Evolutionary conservation across 1,140 invertebrate genomes (phyloP), one percentile per base, ranked within the genome.

Genomic region (Panonychus citri): DNA sequence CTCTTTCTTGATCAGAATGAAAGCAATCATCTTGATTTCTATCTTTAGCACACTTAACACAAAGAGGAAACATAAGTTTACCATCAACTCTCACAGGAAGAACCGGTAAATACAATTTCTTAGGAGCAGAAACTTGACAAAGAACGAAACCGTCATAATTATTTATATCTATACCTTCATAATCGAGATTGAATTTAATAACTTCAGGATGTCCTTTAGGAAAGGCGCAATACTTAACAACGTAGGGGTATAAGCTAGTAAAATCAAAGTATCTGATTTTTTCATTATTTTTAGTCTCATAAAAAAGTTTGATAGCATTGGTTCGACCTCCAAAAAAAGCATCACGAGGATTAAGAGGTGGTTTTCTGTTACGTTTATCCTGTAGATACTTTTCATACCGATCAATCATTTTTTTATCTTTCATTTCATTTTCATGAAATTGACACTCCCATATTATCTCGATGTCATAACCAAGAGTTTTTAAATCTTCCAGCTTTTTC

Each of bases 311-410:
- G 19, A 61, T 63, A 37, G 63, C 65, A 57, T 66, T 65, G 15
- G 64, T 68, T 19, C 66, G 39, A 13, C 68, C 67, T 13, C 68
- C 67, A 54, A 64, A 68, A 52, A 70, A 68, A 42, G 61, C 61
- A 39, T 67, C 64, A 39, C 65, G 34, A 1, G 13, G 8, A 10
- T 53, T 10, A 25, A 26, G 30, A n/a, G 24, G 30, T n/a, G n/a
- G n/a, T n/a, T n/a, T n/a, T 8, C 52, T 21, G 15, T 8, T 7
- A 53, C 21, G 7, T 15, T 15, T 7, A 10, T 37, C 8, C 37
- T 39, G 7, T 17, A 10, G 37, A n/a, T n/a, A n/a, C 8, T 39
- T 10, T 10, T 7, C 37, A 7, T 39, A 10, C 37, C n/a, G n/a
- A n/a, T n/a, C n/a, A n/a, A n/a, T n/a, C n/a, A n/a, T n/a, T n/a